Evolutionary conservation across 1,140 invertebrate species (phyloP).

Genomic region (Drosophila burlai): DNA sequence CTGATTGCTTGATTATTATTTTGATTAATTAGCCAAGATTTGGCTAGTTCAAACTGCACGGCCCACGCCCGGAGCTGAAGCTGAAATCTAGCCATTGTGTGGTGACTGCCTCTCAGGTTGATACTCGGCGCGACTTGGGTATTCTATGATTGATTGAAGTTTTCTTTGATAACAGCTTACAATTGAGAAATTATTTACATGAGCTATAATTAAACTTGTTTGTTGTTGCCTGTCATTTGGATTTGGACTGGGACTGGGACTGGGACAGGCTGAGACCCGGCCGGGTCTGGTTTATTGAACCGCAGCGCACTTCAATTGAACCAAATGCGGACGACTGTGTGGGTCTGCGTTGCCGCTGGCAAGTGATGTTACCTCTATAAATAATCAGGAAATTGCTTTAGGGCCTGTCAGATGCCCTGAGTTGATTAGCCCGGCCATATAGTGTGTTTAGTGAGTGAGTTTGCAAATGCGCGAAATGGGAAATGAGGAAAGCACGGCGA

Average conservation of each 20-base stretch:
- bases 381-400: constrained; percentile 77
- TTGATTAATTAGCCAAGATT: constrained; percentile 84
- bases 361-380: constrained; percentile 74
- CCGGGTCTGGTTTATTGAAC: constrained; percentile 70
- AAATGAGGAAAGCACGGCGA: constrained; percentile 23
- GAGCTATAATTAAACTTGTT: constrained; percentile 83
- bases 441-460: constrained; percentile 60
- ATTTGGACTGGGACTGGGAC: constrained; percentile 16
- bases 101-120: constrained; percentile 63
- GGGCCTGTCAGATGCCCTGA: constrained; percentile 66
- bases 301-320: constrained; percentile 58
- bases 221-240: constrained; percentile 80
- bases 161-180: constrained; percentile 81
- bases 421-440: constrained; percentile 71
- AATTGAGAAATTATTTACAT: constrained; percentile 84
- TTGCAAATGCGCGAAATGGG: constrained; percentile 48
- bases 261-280: too few species aligned
- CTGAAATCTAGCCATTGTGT: constrained; percentile 56
- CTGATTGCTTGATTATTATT: constrained; percentile 84
- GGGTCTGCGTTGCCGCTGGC: constrained; percentile 45
- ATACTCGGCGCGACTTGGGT: constrained; percentile 50
- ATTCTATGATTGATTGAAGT: constrained; percentile 83
- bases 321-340: constrained; percentile 55
- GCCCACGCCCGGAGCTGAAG: constrained; percentile 70
- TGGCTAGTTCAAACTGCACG: constrained; percentile 81